Conservation (phyloP, 2,888 invertebrate genomes). For the Cephus runcator region DNA sequence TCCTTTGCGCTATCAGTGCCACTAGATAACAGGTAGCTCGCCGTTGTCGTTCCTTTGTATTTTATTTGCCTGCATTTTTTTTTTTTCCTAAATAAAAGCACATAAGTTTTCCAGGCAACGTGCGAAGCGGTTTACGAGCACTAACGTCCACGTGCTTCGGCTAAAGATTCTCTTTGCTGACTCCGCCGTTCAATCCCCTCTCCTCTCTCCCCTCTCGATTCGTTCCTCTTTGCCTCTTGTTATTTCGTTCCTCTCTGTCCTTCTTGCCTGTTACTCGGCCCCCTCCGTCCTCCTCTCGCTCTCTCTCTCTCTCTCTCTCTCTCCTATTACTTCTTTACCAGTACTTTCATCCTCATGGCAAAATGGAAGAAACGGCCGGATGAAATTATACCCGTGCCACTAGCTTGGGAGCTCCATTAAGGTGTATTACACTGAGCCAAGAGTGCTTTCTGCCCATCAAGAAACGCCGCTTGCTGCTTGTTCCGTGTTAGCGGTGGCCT, state of each 20-base stretch:
- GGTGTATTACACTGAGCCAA: slow-evolving; percentile 28
- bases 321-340: neutral
- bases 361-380: slow-evolving; percentile 33
- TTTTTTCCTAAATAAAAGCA: neutral
- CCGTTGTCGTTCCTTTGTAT: neutral
- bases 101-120: neutral
- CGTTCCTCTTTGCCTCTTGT: neutral
- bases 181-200: neutral
- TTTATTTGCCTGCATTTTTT: neutral
- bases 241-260: neutral
- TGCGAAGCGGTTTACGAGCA: neutral
- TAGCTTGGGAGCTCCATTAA: slow-evolving; percentile 29
- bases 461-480: slow-evolving; percentile 1
- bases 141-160: neutral
- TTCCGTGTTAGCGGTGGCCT: neutral
- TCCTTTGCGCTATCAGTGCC: neutral
- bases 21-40: neutral
- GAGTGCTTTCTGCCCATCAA: slow-evolving; percentile 11
- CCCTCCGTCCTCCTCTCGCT: no score
- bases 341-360: slow-evolving; percentile 11
- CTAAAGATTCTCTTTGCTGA: neutral
- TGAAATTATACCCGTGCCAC: slow-evolving; percentile 32
- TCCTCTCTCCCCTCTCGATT: neutral
- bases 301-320: neutral
- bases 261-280: neutral